A percentile compares a stretch with the other conserved stretches of the same genome.
Evolutionary conservation across 2,113 vertebrate genomes (phyloP).

Genomic region (Amphilophus citrinellus): DNA sequence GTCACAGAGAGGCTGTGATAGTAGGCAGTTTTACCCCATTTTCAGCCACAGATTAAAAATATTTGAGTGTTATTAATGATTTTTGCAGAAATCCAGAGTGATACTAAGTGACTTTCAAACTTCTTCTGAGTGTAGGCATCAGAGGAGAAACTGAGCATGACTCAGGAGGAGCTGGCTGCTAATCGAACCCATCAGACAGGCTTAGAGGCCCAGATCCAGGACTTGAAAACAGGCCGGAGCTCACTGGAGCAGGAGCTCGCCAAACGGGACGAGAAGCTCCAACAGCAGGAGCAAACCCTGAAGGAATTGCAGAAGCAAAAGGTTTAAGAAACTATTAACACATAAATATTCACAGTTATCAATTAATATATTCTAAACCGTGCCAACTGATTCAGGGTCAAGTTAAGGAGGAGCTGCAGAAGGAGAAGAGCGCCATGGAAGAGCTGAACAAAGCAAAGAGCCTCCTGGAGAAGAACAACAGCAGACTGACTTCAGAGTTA

Average conservation of each 20-base stretch:
- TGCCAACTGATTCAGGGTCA: slow-evolving; percentile 75
- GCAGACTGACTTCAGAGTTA: slow-evolving; percentile 85
- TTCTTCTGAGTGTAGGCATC: slow-evolving; percentile 78
- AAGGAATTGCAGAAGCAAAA: slow-evolving; percentile 87
- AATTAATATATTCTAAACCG: not conserved
- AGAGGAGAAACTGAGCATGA: slow-evolving; percentile 89
- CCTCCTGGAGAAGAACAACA: slow-evolving; percentile 86
- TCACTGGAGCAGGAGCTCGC: slow-evolving; percentile 84
- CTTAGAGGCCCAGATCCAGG: slow-evolving; percentile 87
- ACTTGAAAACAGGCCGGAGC: slow-evolving; percentile 81
- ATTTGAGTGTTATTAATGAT: not conserved
- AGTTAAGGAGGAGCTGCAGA: slow-evolving; percentile 87
- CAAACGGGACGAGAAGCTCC: slow-evolving; percentile 84
- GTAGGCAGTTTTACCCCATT: not conserved
- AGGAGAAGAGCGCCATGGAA: slow-evolving; percentile 85
- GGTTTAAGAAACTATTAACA: slow-evolving; percentile 73
- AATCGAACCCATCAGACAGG: slow-evolving; percentile 87
- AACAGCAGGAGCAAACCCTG: slow-evolving; percentile 83
- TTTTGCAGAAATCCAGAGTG: not conserved
- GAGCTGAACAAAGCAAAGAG: slow-evolving; percentile 86
- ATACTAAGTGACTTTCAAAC: not conserved
- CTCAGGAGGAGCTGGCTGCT: slow-evolving; percentile 92
- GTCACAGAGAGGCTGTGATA: not conserved
- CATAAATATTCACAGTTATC: not conserved
- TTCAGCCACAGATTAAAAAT: not conserved